Evolutionary conservation across 2,797 vertebrate genomes (phyloP).

Genomic region (Petrocephalus sullivani): DNA sequence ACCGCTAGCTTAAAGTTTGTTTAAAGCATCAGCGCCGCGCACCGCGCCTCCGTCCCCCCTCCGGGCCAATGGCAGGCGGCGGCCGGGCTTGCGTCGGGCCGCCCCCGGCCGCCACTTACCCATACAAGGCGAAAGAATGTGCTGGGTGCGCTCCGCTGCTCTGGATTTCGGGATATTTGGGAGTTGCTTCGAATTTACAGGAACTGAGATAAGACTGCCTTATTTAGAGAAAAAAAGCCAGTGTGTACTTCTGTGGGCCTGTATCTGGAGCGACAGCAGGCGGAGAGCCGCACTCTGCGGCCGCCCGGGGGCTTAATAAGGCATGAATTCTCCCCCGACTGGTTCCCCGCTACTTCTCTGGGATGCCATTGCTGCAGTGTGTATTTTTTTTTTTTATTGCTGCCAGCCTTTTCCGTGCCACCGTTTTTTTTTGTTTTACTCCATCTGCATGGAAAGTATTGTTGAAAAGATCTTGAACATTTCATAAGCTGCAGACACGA

Average conservation of each 20-base stretch:
- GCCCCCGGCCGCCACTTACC: conserved; percentile 66
- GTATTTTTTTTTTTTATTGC: not conserved
- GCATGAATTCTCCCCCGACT: conserved; percentile 9
- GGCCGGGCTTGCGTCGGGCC: conserved; percentile 51
- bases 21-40: conserved; percentile 54
- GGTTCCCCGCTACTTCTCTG: not conserved
- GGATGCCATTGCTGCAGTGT: not conserved
- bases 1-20: conserved; percentile 65
- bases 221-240: conserved; percentile 64
- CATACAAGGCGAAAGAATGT: conserved; percentile 83
- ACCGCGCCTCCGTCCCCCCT: conserved; percentile 47
- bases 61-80: conserved; percentile 52
- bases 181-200: conserved; percentile 64
- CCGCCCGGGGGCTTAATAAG: conserved; percentile 29
- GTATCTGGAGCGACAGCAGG: conserved; percentile 26
- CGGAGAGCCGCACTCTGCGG: conserved; percentile 10
- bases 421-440: not conserved
- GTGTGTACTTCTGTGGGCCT: conserved; percentile 23
- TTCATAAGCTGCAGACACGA: not conserved
- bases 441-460: not conserved
- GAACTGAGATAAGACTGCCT: conserved; percentile 70
- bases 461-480: not conserved
- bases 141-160: conserved; percentile 43
- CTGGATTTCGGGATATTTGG: conserved; percentile 56
- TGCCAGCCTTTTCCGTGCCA: not conserved